Conservation (phyloP, 2,113 vertebrate genomes). For the Plestiodon gilberti region DNA sequence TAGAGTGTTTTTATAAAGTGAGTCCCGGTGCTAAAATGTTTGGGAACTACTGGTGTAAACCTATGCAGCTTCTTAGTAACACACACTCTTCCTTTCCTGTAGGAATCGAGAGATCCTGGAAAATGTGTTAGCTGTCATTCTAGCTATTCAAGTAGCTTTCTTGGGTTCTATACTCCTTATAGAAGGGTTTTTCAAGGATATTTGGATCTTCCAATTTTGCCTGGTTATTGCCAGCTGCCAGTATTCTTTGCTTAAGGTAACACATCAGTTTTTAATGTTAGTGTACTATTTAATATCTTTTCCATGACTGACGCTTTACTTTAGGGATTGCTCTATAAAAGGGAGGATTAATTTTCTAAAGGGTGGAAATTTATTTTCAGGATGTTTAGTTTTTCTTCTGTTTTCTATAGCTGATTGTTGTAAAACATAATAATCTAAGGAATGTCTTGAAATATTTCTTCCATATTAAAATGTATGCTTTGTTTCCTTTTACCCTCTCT, state of each 20-base stretch:
- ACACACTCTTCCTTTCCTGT: neutral
- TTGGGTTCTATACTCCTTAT: constrained; percentile 95
- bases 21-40: too few species aligned
- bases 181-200: constrained; percentile 96
- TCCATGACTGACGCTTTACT: neutral
- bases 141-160: constrained; percentile 97
- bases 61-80: neutral
- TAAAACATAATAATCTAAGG: neutral
- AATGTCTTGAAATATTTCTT: neutral
- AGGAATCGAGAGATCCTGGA: constrained; percentile 97
- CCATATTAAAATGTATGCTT: neutral
- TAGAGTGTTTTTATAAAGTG: too few species aligned
- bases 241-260: constrained; percentile 96
- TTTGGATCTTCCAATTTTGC: constrained; percentile 99
- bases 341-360: too few species aligned
- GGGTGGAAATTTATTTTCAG: neutral
- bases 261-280: neutral
- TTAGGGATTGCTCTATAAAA: neutral
- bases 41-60: too few species aligned
- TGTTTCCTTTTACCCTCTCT: neutral
- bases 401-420: neutral
- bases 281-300: neutral
- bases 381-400: neutral
- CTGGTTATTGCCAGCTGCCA: constrained; percentile 98
- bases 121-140: constrained; percentile 90